These are phyloP conservation scores for Pinctada fucata DNA, from an alignment of 2,888 invertebrate species.

Conservation along the genomic window DNA sequence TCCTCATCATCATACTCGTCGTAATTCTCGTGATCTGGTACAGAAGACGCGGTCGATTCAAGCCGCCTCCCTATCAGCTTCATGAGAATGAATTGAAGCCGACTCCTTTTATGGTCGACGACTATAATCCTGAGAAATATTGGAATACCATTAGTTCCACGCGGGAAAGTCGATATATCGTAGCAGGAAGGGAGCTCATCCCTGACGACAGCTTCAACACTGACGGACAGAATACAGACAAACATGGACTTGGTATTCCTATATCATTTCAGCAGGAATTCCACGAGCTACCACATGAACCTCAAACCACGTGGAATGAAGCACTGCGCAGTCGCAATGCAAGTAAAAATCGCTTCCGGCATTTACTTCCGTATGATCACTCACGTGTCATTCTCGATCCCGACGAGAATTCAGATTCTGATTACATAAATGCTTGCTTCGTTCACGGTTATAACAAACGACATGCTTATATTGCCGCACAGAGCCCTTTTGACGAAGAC, in stretches of 20 bases:
- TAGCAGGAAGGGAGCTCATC: conserved; percentile 58
- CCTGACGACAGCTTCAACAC: conserved; percentile 42
- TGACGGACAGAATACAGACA: conserved; percentile 38
- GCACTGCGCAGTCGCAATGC: conserved; percentile 61
- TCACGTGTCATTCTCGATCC: conserved; percentile 65
- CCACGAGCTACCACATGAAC: conserved; percentile 65
- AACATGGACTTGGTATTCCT: conserved; percentile 30
- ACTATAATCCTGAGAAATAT: conserved; percentile 62
- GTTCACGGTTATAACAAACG: conserved; percentile 76
- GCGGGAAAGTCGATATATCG: conserved; percentile 62
- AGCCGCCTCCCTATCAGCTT: conserved; percentile 34
- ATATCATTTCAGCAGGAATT: conserved; percentile 72
- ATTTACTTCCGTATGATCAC: conserved; percentile 75
- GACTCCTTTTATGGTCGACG: conserved; percentile 47
- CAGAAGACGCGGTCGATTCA: conserved; percentile 35
- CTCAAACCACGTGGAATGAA: conserved; percentile 52
- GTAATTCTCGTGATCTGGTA: conserved; percentile 58
- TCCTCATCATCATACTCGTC: conserved; percentile 54
- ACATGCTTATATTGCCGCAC: conserved; percentile 79
- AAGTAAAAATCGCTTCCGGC: conserved; percentile 70
- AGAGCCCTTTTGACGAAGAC: conserved; percentile 77
- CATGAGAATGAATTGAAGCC: conserved; percentile 49
- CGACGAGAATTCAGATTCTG: conserved; percentile 53
- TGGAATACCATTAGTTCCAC: conserved; percentile 64
- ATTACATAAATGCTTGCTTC: conserved; percentile 73